Evolutionary conservation across 2,888 invertebrate species (phyloP).

Genomic region (Diplazon laetatorius): DNA sequence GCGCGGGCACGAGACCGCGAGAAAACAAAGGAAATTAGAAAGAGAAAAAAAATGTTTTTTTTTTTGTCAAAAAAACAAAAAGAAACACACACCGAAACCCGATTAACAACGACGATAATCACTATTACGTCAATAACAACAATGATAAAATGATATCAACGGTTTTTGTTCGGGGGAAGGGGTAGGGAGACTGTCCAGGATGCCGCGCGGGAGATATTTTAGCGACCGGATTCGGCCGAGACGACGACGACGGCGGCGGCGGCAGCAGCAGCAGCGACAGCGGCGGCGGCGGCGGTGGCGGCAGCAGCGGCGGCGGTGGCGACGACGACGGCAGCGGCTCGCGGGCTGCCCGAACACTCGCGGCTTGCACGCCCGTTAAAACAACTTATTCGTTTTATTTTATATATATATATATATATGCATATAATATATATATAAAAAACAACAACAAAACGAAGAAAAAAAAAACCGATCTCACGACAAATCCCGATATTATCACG

Average conservation of each 20-base stretch:
- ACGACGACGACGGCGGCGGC: slow-evolving; percentile 23
- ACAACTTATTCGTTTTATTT: neutral
- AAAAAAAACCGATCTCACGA: no score
- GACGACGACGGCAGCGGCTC: no score
- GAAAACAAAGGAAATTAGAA: slow-evolving; percentile 3
- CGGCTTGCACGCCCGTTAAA: slow-evolving; percentile 26
- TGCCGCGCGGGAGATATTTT: neutral
- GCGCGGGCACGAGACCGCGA: neutral
- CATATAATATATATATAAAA: no score
- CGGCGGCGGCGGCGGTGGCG: slow-evolving; percentile 23
- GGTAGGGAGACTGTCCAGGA: neutral
- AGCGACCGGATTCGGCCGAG: neutral
- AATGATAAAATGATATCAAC: no score
- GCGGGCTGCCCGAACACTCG: slow-evolving; percentile 5
- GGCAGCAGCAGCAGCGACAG: slow-evolving; percentile 10
- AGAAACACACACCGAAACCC: no score
- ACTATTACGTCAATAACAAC: neutral
- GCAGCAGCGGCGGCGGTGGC: slow-evolving; percentile 14
- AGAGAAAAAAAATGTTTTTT: neutral
- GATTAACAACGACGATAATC: no score
- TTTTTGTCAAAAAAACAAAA: no score
- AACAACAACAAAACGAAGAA: no score
- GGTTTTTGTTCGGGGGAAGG: no score
- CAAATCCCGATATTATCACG: no score
- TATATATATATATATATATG: neutral